Evolutionary conservation across 2,888 invertebrate genomes (phyloP).

Genomic region (Andrena trimmerana): DNA sequence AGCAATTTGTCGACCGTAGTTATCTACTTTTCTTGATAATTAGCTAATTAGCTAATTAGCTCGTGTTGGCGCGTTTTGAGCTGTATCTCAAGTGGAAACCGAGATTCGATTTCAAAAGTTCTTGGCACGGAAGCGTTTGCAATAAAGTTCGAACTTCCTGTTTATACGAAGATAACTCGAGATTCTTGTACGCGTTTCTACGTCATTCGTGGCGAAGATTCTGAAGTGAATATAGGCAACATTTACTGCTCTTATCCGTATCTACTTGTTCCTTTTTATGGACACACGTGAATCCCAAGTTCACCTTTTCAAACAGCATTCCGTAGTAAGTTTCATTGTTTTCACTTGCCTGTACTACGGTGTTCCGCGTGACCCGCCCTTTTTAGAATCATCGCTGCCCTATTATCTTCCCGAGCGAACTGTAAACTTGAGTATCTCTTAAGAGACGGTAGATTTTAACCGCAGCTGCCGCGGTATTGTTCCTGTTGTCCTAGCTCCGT

Average conservation of each 20-base stretch:
- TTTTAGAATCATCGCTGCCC: constrained; percentile 47
- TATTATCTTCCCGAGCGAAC: constrained; percentile 56
- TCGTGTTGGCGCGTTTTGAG: no score
- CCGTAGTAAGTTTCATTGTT: constrained; percentile 34
- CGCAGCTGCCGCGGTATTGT: constrained; percentile 39
- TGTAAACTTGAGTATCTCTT: constrained; percentile 51
- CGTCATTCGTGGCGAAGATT: not conserved
- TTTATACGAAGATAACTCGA: not conserved
- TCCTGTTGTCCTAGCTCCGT: constrained; percentile 21
- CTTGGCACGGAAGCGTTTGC: no score
- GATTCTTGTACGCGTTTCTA: not conserved
- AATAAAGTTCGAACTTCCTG: no score
- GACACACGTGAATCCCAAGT: not conserved
- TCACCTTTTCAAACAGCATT: constrained; percentile 3
- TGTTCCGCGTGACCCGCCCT: constrained; percentile 22
- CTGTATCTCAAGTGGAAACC: no score
- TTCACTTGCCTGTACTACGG: constrained; percentile 36
- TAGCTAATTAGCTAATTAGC: no score
- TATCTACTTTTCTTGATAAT: no score
- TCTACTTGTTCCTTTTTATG: not conserved
- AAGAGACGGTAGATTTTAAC: constrained; percentile 43
- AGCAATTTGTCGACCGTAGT: no score
- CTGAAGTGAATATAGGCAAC: not conserved
- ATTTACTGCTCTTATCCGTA: not conserved
- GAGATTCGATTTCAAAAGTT: no score